A percentile compares a stretch with the other conserved stretches of the same genome.
phyloP scores from a whole-genome alignment of 2,113 vertebrate genomes.

The Siniperca chuatsi region DNA sequence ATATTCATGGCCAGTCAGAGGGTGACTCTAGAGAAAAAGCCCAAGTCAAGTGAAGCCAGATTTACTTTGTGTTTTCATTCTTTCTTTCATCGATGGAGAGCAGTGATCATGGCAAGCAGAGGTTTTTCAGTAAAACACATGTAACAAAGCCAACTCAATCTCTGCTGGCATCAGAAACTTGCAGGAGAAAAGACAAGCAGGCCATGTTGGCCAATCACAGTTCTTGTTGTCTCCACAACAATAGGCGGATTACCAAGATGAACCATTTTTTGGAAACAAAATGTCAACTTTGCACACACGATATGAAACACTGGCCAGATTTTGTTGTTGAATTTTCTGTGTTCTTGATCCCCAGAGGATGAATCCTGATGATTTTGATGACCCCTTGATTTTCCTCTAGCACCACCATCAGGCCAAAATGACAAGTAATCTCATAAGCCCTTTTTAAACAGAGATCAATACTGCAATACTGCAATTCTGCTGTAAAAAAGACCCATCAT shows the following conservation, averaged over 20 bases:
- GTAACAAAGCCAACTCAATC: neutral
- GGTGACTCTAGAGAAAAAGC: too few relatives aligned
- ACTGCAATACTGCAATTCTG: too few relatives aligned
- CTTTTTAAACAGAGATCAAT: too few relatives aligned
- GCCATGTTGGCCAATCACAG: too few relatives aligned
- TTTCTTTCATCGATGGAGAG: too few relatives aligned
- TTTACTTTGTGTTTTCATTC: too few relatives aligned
- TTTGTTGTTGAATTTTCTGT: neutral
- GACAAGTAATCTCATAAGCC: neutral
- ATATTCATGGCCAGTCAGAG: too few relatives aligned
- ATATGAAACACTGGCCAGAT: neutral
- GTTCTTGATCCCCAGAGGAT: neutral
- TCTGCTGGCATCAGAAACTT: neutral
- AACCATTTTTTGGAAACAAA: neutral
- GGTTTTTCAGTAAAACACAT: too few relatives aligned
- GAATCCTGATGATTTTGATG: neutral
- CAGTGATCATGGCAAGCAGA: too few relatives aligned
- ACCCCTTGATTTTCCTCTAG: neutral
- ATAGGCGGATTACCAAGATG: neutral
- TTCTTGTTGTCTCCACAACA: neutral
- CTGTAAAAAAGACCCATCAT: too few relatives aligned
- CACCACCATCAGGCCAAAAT: too few relatives aligned
- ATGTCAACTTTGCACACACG: neutral
- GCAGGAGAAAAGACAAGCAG: neutral
- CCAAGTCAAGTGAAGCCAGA: too few relatives aligned